A percentile compares a stretch with the other conserved stretches of the same genome.
Conservation (phyloP, 1,140 invertebrate genomes). For the Aphelinus atriplicis region DNA sequence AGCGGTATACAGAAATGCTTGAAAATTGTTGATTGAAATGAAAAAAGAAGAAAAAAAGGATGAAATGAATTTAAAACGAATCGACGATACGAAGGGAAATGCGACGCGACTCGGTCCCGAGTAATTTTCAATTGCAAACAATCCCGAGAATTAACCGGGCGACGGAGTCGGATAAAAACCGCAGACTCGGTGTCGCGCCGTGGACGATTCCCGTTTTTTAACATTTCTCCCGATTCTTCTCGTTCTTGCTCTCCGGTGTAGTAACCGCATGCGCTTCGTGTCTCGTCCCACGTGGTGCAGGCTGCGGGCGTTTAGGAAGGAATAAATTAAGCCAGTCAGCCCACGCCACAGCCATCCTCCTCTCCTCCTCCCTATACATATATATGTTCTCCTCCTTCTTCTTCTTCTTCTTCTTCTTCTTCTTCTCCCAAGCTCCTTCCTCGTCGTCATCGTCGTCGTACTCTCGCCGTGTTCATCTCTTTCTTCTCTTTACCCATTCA, state of each 20-base stretch:
- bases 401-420: not conserved
- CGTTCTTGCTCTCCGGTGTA: not conserved
- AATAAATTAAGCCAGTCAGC: constrained; percentile 42
- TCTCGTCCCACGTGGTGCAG: constrained; percentile 37
- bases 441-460: not conserved
- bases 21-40: too few relatives aligned
- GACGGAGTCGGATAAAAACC: too few relatives aligned
- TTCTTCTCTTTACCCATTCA: not conserved
- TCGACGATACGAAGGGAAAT: too few relatives aligned
- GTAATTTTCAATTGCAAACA: too few relatives aligned
- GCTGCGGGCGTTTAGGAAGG: constrained; percentile 40
- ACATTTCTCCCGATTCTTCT: not conserved
- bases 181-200: too few relatives aligned
- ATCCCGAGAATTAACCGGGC: too few relatives aligned
- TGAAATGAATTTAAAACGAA: too few relatives aligned
- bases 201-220: too few relatives aligned
- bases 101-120: too few relatives aligned
- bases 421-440: not conserved
- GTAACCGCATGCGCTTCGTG: constrained; percentile 15
- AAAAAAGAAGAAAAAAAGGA: too few relatives aligned
- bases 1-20: too few relatives aligned
- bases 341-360: constrained; percentile 31
- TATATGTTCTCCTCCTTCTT: not conserved
- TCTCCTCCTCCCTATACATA: constrained; percentile 4
- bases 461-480: not conserved